A percentile compares a stretch with the other conserved stretches of the same genome.
Conservation (phyloP, 2,797 vertebrate genomes). For the Avahi laniger region DNA sequence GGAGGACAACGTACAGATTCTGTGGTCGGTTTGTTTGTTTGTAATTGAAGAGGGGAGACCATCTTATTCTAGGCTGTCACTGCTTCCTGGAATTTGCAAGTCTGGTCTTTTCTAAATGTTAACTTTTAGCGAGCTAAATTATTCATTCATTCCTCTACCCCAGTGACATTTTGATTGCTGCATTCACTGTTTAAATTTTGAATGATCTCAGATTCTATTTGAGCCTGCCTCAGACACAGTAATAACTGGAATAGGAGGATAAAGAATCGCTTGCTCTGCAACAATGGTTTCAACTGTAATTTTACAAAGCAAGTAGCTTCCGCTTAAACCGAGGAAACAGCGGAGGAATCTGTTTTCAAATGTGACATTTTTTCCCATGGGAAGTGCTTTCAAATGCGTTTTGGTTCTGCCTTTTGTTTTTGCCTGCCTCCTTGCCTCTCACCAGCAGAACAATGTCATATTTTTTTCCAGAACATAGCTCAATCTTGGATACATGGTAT, state of each 20-base stretch:
- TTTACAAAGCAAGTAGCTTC: background rate
- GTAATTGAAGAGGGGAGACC: background rate
- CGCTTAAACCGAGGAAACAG: background rate
- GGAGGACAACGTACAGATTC: background rate
- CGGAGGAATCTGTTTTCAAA: constrained; percentile 44
- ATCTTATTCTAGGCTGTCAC: constrained; percentile 44
- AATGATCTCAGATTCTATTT: constrained; percentile 48
- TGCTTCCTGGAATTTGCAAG: constrained; percentile 63
- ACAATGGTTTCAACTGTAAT: background rate
- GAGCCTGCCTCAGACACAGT: background rate
- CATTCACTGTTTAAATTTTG: constrained; percentile 57
- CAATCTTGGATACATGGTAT: background rate
- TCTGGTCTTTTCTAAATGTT: constrained; percentile 75
- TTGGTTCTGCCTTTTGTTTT: constrained; percentile 28
- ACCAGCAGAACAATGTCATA: background rate
- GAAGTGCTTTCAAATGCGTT: constrained; percentile 14
- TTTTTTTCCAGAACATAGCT: constrained; percentile 23
- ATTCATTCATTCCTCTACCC: constrained; percentile 47
- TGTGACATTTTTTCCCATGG: constrained; percentile 54
- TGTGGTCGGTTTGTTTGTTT: background rate
- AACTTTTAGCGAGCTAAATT: constrained; percentile 57
- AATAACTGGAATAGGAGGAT: background rate
- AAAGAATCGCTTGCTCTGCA: background rate
- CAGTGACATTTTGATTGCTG: constrained; percentile 58
- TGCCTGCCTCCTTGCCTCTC: background rate